A percentile compares a stretch with the other conserved stretches of the same genome.
Conservation (phyloP, 1,140 invertebrate genomes). For the Drosophila funebris region DNA sequence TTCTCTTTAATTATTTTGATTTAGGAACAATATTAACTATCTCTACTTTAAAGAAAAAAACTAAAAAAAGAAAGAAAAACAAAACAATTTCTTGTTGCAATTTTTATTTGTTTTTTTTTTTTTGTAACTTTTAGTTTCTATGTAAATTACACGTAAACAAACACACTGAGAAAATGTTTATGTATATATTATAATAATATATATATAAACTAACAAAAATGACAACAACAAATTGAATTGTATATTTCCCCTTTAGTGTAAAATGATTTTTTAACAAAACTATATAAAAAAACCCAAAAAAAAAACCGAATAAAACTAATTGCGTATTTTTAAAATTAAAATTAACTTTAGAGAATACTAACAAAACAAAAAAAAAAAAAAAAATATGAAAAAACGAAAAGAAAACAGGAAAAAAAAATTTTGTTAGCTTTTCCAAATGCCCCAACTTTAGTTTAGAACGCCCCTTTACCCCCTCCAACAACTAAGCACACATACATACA, state of each 20-base stretch:
- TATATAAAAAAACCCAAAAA: conserved; percentile 18
- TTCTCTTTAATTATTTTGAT: conserved; percentile 19
- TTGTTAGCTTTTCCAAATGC: conserved; percentile 4
- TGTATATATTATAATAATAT: conserved; percentile 41
- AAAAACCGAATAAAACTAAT: conserved; percentile 23
- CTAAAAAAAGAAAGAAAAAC: conserved; percentile 3
- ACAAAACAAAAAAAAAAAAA: conserved; percentile 13
- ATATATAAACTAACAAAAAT: conserved; percentile 21
- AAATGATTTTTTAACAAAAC: conserved; percentile 28
- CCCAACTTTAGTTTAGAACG: conserved; percentile 1
- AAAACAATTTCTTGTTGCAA: conserved; percentile 53
- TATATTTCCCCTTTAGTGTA: conserved; percentile 57
- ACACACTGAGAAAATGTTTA: conserved; percentile 6
- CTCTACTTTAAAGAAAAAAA: conserved; percentile 34
- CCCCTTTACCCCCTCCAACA: neutral
- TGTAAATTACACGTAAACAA: conserved; percentile 6
- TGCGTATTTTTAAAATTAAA: conserved; percentile 42
- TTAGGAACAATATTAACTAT: conserved; percentile 34
- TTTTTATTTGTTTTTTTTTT: conserved; percentile 32
- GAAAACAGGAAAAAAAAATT: neutral
- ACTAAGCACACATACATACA: conserved; percentile 2
- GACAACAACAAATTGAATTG: conserved; percentile 53
- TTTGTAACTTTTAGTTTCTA: neutral
- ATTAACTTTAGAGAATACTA: conserved; percentile 40
- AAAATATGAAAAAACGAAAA: conserved; percentile 8